A percentile compares a stretch with the other conserved stretches of the same genome.
Evolutionary conservation across 2,888 invertebrate species (phyloP).

Genomic region (Bellardia pandia): DNA sequence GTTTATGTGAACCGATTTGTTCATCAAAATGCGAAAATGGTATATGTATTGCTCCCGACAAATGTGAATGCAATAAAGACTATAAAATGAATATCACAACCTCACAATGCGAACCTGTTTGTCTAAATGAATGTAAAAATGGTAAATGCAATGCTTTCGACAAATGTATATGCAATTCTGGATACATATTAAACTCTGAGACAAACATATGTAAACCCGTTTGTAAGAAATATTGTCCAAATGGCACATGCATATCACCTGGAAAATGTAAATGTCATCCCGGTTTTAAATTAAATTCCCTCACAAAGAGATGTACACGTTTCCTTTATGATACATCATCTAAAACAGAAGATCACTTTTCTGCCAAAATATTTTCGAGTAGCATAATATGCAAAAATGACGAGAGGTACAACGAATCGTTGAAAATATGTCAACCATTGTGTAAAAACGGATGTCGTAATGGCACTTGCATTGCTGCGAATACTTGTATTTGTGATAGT

Average conservation of each 20-base stretch:
- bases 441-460: not conserved
- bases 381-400: not conserved
- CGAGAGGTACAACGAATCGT: not conserved
- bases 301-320: not conserved
- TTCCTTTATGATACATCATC: no score
- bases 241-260: constrained; percentile 3
- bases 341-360: no score
- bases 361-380: not conserved
- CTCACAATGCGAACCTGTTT: not conserved
- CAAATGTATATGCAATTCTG: constrained; percentile 1
- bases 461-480: not conserved
- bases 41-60: not conserved
- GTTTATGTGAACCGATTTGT: not conserved
- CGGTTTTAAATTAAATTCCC: not conserved
- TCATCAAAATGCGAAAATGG: not conserved
- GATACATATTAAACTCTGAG: not conserved
- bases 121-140: not conserved
- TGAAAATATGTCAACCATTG: not conserved
- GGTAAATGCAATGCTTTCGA: not conserved
- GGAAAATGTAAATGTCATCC: not conserved
- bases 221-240: not conserved
- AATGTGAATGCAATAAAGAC: not conserved
- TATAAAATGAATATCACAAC: not conserved
- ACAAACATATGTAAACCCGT: not conserved
- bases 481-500: not conserved